Evolutionary conservation across 2,797 vertebrate genomes (phyloP), one percentile per base, ranked within the genome.

Genomic region (Muscicapa striata): DNA sequence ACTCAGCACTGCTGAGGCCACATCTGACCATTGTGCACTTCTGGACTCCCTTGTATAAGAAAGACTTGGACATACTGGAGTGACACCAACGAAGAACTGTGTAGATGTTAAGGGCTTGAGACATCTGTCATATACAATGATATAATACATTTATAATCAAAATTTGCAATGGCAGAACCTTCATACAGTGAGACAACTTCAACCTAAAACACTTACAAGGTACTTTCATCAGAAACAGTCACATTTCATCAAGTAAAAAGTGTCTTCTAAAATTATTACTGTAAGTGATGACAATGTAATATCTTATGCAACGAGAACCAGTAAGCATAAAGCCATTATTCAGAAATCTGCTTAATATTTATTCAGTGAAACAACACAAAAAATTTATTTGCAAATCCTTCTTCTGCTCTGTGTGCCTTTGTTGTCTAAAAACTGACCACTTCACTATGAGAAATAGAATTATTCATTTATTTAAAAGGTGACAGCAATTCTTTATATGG

Each of bases 81-180:
- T 2, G 2, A 36, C 36, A n/a, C 20, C 11, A 59, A 5, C 9
- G 30, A 73, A 58, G 1, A 17, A 15, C 27, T 12, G 3, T 11
- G 5, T 10, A 40, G 26, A 18, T 54, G 43, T 27, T 36, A 54
- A 54, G 21, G 18, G 6, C 14, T 46, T 46, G n/a, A 38, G 78
- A 74, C 6, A 6, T 32, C 11, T 51, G n/a, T 24, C 24, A 32
- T n/a, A 21, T 36, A 8, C 11, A 26, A 40, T 32, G 11, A 22
- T 2, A 36, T 34, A 72, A 49, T 34, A 49, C 24, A 45, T 32
- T 22, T 29, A 36, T 7, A 2, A n/a, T 15, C 27, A 69, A 57
- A 43, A 61, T 66, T 55, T 69, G 9, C 34, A 64, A 9, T 41
- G 29, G n/a, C 11, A 32, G 26, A 64, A 49, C 13, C n/a, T 72